Evolutionary conservation across 2,113 vertebrate genomes (phyloP).

Genomic region (Columba livia): DNA sequence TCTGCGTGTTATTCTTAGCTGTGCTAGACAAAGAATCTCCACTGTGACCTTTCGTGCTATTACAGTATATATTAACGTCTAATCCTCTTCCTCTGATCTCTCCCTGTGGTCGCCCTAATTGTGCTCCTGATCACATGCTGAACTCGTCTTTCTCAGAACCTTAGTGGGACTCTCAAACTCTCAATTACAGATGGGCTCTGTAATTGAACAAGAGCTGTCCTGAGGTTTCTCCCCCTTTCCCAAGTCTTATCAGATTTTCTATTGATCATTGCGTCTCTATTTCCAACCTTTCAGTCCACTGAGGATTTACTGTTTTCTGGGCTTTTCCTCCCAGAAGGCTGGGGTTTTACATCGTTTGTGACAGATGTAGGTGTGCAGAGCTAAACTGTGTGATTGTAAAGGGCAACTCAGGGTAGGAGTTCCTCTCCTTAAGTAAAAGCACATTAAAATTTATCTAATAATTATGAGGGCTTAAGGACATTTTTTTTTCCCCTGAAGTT

Average conservation of each 20-base stretch:
- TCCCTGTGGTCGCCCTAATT: background rate
- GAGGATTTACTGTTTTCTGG: background rate
- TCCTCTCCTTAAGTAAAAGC: background rate
- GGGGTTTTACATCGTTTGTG: background rate
- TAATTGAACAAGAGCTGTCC: background rate
- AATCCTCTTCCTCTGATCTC: conserved; percentile 29
- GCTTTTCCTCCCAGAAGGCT: background rate
- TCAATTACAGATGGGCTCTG: background rate
- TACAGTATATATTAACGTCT: conserved; percentile 1
- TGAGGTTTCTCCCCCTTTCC: background rate
- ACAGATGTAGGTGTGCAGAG: background rate
- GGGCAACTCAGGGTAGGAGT: background rate
- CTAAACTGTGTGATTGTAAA: background rate
- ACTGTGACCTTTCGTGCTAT: conserved; percentile 29
- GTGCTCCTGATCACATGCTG: background rate
- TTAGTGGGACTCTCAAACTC: background rate
- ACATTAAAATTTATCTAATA: background rate
- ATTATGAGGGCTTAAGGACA: background rate
- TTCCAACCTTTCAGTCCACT: background rate
- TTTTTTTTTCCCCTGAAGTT: background rate
- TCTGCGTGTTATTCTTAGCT: conserved; percentile 32
- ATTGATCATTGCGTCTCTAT: background rate
- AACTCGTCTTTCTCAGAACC: background rate
- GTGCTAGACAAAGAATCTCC: conserved; percentile 17
- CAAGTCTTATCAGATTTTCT: background rate